phyloP scores from a whole-genome alignment of 2,797 vertebrate species.

The Lacerta bilineata region DNA sequence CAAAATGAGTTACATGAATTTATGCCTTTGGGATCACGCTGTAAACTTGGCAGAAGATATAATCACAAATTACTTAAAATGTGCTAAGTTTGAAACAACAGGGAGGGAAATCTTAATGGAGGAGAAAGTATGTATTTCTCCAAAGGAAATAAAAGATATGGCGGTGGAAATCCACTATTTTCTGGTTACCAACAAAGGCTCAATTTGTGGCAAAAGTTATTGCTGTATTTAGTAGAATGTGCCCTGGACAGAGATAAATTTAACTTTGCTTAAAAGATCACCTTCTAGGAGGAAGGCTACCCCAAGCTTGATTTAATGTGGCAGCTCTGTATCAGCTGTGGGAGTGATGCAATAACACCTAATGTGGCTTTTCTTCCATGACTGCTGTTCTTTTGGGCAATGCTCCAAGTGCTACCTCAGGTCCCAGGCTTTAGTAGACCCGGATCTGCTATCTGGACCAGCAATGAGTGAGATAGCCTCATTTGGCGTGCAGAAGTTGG shows the following conservation, averaged over 20 bases:
- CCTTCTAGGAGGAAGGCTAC: background rate
- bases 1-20: background rate
- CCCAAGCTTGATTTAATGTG: background rate
- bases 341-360: background rate
- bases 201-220: background rate
- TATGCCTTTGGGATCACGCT: background rate
- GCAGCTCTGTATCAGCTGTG: background rate
- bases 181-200: background rate
- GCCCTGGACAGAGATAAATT: background rate
- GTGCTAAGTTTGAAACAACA: background rate
- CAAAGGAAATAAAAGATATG: background rate
- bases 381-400: background rate
- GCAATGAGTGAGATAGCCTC: background rate
- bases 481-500: background rate
- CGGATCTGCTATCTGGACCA: background rate
- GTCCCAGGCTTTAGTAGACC: background rate
- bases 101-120: background rate
- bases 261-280: background rate
- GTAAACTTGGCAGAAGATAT: background rate
- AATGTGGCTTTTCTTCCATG: background rate
- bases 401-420: background rate
- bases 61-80: background rate
- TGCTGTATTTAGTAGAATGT: background rate
- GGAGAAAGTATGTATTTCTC: background rate
- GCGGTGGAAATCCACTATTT: background rate